Base-by-base conservation (phyloP, 1,140 invertebrate species). In the Trichonephila clavata region DNA sequence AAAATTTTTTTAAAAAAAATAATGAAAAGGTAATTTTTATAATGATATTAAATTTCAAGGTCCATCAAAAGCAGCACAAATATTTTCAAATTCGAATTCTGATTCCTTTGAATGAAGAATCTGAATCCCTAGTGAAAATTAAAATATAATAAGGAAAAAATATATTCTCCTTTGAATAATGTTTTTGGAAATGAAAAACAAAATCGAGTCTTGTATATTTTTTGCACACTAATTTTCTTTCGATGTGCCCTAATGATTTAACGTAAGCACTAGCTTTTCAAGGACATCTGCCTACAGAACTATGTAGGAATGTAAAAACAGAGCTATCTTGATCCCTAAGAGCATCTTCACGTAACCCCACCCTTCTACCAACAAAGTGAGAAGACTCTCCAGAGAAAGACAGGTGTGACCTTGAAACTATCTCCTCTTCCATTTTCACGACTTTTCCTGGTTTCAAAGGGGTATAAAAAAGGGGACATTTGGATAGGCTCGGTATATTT, bases 401-500 rank as follows among this genome's bases (percentile, higher is more conserved):
- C 10, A 27, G 65, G 18, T 5, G 14, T 32, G 60, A 8, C 84
- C 84, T 86, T 86, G 84, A 86, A 24, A 86, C 32, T 63, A 16
- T 61, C 63, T 0, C 50, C 27, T 16, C n/a, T 8, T n/a, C 21
- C 5, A 60, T 18, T 32, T 27, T 60, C 39, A 57, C 32, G 43
- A 77, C 10, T 89, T 71, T 77, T 77, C 39, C 43, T 71, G 39
- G 43, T 71, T 7, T 20, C n/a, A 21, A 2, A 7, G 6, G 7
- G 18, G 5, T 84, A 77, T 77, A 77, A 71, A 89, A 39, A 32
- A 20, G 57, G 18, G 61, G 4, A 3, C 14, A 10, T n/a, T 18
- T n/a, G 77, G 20, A 20, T 16, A 8, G 10, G 10, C 2, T 7
- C 27, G 13, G 59, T n/a, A 92, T 92, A 84, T 92, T 92, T 92